These are phyloP conservation scores for Prenolepis imparis DNA, from an alignment of 2,888 invertebrate genomes.

Conservation along the genomic window DNA sequence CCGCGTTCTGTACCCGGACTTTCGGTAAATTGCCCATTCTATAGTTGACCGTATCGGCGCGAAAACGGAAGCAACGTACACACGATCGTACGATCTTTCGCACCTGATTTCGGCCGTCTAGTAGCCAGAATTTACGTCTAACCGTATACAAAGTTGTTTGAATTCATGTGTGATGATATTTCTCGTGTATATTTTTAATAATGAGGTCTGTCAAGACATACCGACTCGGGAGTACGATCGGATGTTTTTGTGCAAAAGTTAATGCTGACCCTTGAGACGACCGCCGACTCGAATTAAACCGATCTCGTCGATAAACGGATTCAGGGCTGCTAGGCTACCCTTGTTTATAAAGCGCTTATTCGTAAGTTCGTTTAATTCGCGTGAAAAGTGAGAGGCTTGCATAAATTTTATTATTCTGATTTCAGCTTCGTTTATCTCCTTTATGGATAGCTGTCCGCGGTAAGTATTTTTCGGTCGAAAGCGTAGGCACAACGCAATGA, in stretches of 20 bases:
- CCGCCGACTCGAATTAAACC: neutral
- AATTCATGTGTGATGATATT: neutral
- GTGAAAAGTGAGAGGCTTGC: neutral
- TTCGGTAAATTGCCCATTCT: conserved; percentile 21
- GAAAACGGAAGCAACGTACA: conserved; percentile 16
- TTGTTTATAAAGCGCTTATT: neutral
- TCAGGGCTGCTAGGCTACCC: neutral
- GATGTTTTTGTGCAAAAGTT: neutral
- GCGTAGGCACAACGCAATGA: neutral
- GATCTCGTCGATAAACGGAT: conserved; percentile 21
- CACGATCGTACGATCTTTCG: conserved; percentile 12
- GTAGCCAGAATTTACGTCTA: conserved; percentile 24
- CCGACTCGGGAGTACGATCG: too few relatives aligned
- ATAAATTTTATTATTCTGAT: neutral
- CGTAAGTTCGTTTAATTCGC: neutral
- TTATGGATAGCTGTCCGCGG: too few relatives aligned
- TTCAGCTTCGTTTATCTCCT: neutral
- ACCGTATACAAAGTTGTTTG: neutral
- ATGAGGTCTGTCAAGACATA: neutral
- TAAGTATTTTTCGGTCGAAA: neutral
- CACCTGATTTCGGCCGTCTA: neutral
- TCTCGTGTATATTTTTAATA: neutral
- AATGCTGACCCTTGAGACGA: neutral
- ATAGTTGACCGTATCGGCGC: neutral
- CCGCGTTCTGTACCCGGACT: neutral